A percentile compares a stretch with the other conserved stretches of the same genome.
These are phyloP conservation scores for Dromaius novaehollandiae DNA, from an alignment of 2,113 vertebrate genomes.

Conservation along the genomic window DNA sequence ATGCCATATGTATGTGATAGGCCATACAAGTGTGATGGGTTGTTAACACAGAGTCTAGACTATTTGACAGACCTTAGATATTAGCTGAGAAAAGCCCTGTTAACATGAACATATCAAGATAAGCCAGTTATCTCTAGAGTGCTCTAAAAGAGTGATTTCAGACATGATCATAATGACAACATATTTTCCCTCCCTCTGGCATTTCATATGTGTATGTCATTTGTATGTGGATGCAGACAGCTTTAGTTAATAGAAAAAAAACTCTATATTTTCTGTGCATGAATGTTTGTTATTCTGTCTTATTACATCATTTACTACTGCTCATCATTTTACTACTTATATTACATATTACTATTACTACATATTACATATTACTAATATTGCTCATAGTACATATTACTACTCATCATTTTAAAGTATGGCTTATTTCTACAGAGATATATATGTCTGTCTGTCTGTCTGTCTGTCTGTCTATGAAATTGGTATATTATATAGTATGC, in stretches of 20 bases:
- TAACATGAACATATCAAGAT: neutral
- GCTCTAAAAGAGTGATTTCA: neutral
- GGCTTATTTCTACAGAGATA: neutral
- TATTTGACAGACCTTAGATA: neutral
- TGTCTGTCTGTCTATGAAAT: neutral
- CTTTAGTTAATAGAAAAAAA: neutral
- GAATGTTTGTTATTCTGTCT: neutral
- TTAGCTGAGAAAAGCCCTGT: neutral
- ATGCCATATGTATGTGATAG: neutral
- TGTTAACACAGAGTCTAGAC: neutral
- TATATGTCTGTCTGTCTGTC: neutral
- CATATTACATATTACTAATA: too few species aligned
- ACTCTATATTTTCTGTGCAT: neutral
- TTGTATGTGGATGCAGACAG: neutral
- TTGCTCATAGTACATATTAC: too few species aligned
- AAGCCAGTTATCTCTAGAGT: neutral
- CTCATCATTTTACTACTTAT: too few species aligned
- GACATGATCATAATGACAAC: neutral
- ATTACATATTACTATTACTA: too few species aligned
- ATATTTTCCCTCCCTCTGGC: neutral
- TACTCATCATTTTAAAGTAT: neutral
- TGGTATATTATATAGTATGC: neutral
- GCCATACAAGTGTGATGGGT: neutral
- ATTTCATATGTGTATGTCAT: neutral
- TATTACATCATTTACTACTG: too few species aligned